Base-by-base conservation (phyloP, 2,888 invertebrate species). In the Ophion ellenae region DNA sequence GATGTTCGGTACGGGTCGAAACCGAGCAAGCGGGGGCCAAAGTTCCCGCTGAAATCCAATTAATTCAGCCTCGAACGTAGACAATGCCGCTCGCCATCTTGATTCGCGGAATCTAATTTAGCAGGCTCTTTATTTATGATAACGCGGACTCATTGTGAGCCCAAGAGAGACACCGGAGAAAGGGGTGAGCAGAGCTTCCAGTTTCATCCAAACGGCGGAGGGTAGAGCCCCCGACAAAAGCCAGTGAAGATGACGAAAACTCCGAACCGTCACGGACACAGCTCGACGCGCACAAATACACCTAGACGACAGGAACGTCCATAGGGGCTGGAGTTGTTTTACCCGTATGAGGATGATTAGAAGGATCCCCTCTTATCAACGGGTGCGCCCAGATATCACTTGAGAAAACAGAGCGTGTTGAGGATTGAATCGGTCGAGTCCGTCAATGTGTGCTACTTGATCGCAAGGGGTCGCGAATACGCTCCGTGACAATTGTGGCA, bases 91-190 rank as follows among this genome's bases (percentile, higher is more conserved):
- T 70, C 92, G 90, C 91, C 91, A 92, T 92, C 92, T 92, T 92
- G 92, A 92, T 92, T 92, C 91, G 89, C 69, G 89, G 92, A 92
- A 92, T 92, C 92, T 92, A 92, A 92, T 92, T 92, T 92, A 92
- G 90, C 91, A 90, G 53, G 91, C 90, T 92, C 92, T 92, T 92
- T 92, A 92, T 92, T 92, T 92, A 92, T 92, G 91, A 92, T 92
- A 92, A 92, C 91, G 90, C 90, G 90, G 89, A 91, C 89, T 92
- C 91, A 90, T 91, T 91, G 91, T 89, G 81, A 81, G 80, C 85
- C 84, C 87, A 86, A 81, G 81, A 80, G 53, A 53, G 53, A 53
- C 10, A 47, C 14, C 14, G 47, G 57, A 57, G 63, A 61, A 83
- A 73, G 77, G 81, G 83, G 73, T 78, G 47, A 80, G 73, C 64